Evolutionary conservation across 2,888 invertebrate genomes (phyloP), one percentile per base, ranked within the genome.

Genomic region (Xestia sexstrigata): DNA sequence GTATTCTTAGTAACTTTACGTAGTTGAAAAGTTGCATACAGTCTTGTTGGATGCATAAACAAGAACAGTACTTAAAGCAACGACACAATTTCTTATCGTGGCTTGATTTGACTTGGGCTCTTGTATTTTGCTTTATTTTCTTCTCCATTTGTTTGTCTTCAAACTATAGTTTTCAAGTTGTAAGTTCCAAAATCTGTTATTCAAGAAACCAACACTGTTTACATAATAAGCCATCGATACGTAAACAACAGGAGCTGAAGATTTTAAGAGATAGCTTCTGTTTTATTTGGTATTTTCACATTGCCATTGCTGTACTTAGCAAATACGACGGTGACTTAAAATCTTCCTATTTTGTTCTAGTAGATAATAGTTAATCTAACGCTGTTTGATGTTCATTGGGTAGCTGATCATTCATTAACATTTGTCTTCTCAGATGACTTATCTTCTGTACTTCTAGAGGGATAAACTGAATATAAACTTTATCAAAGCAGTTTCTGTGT

Each of bases 1-100:
- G 73, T 86, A 71, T 76, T 81, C 62, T 62, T 35, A 58, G 68
- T 30, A 81, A 85, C 68, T 87, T 76, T 67, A 70, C 52, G 63
- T 72, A 74, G 67, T 74, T 81, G 70, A 52, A 75, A 69, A 80
- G 73, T 80, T 84, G 74, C 75, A 74, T 65, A 79, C 35, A 71
- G 55, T 76, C 52, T 78, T 58, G 20, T 70, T 68, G 62, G 55
- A 30, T 85, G 76, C 65, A 85, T 82, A 69, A 78, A 85, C 74
- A 82, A 85, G 26, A 74, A 68, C 62, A 47, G 60, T 23, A 85
- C 65, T 65, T 79, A 83, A 47, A 73, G 68, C 63, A 75, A 35
- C 8, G 58, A 68, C 49, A 72, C 35, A 35, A 58, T 83, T 82
- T 69, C 55, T 86, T 77, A 75, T 72, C 82, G n/a, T 60, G 39